These are phyloP conservation scores for Hylia prasina DNA, from an alignment of 2,113 vertebrate species.

Conservation along the genomic window DNA sequence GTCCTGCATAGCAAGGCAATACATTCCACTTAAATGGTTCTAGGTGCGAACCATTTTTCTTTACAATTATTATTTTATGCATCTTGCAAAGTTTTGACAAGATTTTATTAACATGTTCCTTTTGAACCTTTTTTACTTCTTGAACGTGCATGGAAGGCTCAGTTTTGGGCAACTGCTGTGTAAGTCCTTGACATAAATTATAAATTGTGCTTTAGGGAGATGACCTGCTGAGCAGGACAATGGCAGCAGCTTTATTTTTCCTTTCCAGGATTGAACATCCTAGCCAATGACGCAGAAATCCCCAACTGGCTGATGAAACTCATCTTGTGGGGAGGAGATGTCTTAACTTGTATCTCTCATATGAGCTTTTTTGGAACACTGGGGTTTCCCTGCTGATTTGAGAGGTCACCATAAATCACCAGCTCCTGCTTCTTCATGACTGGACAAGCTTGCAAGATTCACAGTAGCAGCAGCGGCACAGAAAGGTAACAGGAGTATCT, in stretches of 20 bases:
- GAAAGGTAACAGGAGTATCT: not conserved
- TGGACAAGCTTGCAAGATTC: not conserved
- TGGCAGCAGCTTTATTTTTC: conserved; percentile 70
- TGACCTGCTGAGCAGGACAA: conserved; percentile 69
- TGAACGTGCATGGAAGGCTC: not conserved
- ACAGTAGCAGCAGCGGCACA: not conserved
- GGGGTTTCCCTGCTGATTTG: conserved; percentile 15
- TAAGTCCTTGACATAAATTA: conserved; percentile 77
- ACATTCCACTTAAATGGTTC: not conserved
- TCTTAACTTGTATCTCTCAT: conserved; percentile 26
- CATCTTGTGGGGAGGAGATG: conserved; percentile 1
- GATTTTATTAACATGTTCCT: conserved; percentile 43
- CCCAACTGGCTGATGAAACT: conserved; percentile 2
- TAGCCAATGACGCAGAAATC: conserved; percentile 4
- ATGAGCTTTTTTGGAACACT: conserved; percentile 1
- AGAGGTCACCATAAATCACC: not conserved
- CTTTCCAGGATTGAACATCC: conserved; percentile 43
- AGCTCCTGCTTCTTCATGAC: not conserved
- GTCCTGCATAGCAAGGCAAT: not conserved
- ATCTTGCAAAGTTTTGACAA: conserved; percentile 23
- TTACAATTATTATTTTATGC: conserved; percentile 16
- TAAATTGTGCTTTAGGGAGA: conserved; percentile 73
- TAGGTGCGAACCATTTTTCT: conserved; percentile 11
- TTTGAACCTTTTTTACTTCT: conserved; percentile 22
- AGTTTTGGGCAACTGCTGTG: not conserved